Percentiles rank a stretch among this genome's conserved stretches.
phyloP scores from a whole-genome alignment of 2,888 invertebrate genomes.

The Dione juno region DNA sequence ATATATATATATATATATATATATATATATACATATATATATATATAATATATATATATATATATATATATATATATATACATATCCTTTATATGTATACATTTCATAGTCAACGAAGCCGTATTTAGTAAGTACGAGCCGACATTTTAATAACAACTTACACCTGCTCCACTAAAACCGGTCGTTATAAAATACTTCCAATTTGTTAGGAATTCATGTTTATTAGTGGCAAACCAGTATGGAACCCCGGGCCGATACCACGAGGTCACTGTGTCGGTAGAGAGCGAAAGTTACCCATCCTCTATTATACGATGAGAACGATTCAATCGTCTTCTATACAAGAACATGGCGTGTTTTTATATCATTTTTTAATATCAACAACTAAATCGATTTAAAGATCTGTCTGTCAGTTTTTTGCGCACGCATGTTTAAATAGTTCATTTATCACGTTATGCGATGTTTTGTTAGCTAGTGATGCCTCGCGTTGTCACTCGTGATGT shows the following conservation, averaged over 20 bases:
- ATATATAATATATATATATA: too few relatives aligned
- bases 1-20: too few relatives aligned
- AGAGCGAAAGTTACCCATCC: slow-evolving; percentile 43
- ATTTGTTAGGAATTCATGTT: slow-evolving; percentile 38
- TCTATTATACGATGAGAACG: not conserved
- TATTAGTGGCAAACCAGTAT: slow-evolving; percentile 38
- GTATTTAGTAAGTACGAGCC: slow-evolving; percentile 35
- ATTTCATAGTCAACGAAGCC: slow-evolving; percentile 38
- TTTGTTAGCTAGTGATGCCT: not conserved
- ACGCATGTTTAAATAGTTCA: slow-evolving; percentile 13
- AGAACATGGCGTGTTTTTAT: slow-evolving; percentile 1
- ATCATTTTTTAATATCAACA: not conserved
- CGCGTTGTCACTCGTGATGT: not conserved
- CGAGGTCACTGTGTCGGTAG: slow-evolving; percentile 47
- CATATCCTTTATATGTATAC: too few relatives aligned
- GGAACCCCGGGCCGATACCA: slow-evolving; percentile 25
- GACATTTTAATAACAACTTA: slow-evolving; percentile 35
- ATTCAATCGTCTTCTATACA: slow-evolving; percentile 10
- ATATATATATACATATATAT: too few relatives aligned
- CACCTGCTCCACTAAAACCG: slow-evolving; percentile 46
- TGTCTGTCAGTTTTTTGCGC: slow-evolving; percentile 1
- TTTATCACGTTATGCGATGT: not conserved
- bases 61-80: too few relatives aligned
- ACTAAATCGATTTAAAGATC: slow-evolving; percentile 20
- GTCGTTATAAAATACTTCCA: slow-evolving; percentile 43